Percentiles rank a stretch among this genome's conserved stretches.
Evolutionary conservation across 1,140 invertebrate genomes (phyloP).

Genomic region (Neotoxoptera formosana): DNA sequence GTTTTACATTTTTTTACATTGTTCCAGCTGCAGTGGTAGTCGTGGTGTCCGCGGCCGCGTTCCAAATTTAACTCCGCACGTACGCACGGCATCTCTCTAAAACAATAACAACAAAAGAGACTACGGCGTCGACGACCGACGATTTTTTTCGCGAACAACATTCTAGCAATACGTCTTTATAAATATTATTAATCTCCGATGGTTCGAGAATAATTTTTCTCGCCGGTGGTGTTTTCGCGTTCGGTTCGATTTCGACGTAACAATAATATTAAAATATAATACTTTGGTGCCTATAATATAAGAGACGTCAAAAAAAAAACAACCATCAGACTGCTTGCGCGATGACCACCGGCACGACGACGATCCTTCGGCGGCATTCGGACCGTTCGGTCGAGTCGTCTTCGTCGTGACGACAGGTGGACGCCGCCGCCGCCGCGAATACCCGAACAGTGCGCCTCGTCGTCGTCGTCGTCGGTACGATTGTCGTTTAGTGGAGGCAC

Average conservation of each 20-base stretch:
- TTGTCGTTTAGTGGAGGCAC: neutral
- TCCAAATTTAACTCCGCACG: slow-evolving; percentile 16
- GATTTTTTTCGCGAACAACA: neutral
- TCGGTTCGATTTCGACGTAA: neutral
- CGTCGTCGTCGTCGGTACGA: neutral
- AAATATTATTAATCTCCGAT: too few relatives aligned
- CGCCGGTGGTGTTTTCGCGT: neutral
- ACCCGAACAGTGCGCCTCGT: neutral
- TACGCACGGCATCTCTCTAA: neutral
- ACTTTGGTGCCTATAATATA: too few relatives aligned
- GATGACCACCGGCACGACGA: neutral
- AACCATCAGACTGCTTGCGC: neutral
- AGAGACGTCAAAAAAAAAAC: neutral
- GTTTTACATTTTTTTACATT: slow-evolving; percentile 1
- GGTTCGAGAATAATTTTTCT: neutral
- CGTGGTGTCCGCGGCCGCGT: slow-evolving; percentile 18
- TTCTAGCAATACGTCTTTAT: too few relatives aligned
- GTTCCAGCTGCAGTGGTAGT: neutral
- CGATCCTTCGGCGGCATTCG: neutral
- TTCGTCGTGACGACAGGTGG: neutral
- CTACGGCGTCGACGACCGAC: neutral
- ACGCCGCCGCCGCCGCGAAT: neutral
- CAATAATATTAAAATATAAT: neutral
- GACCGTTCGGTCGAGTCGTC: neutral
- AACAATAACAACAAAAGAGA: slow-evolving; percentile 33